Conservation (phyloP, 2,113 vertebrate genomes). For the Athene noctua region DNA sequence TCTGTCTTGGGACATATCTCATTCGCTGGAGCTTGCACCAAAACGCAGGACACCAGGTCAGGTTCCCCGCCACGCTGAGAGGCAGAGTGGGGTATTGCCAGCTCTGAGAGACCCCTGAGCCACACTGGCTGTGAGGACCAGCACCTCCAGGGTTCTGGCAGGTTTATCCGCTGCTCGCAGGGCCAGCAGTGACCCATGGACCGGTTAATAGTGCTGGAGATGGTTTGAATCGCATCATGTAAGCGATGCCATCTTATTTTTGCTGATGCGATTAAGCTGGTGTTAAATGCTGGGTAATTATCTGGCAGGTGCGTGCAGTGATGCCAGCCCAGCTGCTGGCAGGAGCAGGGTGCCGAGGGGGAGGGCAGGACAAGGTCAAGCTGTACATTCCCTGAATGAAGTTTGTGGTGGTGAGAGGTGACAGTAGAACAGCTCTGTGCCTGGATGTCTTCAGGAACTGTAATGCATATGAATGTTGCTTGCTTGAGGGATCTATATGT, state of each 20-base stretch:
- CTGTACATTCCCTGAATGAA: neutral
- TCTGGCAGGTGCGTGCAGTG: fast-evolving
- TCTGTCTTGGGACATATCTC: neutral
- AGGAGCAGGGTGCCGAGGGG: too few relatives aligned
- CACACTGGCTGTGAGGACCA: fast-evolving
- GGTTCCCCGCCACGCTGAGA: neutral
- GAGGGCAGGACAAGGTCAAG: neutral
- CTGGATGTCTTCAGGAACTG: neutral
- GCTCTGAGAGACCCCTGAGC: neutral
- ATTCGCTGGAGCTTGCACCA: neutral
- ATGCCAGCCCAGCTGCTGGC: neutral
- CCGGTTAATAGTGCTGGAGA: fast-evolving
- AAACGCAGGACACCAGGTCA: neutral
- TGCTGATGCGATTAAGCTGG: neutral
- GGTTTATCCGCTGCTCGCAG: fast-evolving
- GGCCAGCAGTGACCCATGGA: fast-evolving
- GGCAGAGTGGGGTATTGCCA: fast-evolving
- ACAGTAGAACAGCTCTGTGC: neutral
- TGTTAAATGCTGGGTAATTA: neutral
- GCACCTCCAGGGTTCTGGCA: fast-evolving
- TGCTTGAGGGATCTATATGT: neutral
- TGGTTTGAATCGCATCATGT: fast-evolving
- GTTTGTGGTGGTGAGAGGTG: neutral
- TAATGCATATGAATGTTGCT: neutral
- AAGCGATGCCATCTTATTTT: fast-evolving